Evolutionary conservation across 2,888 invertebrate genomes (phyloP).

Genomic region (Noctua comes): DNA sequence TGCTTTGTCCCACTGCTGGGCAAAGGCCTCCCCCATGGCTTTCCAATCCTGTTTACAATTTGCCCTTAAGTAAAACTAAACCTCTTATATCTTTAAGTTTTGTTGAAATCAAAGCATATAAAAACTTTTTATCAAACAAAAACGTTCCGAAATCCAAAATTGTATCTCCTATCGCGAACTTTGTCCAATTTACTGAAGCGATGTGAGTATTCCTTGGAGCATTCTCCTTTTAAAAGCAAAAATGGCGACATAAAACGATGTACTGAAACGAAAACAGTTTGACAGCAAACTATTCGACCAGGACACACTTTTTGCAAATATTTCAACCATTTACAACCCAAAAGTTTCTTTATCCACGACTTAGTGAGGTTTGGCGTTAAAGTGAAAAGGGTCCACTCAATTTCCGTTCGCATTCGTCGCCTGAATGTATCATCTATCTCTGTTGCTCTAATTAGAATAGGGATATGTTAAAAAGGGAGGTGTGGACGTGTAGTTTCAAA

Average conservation of each 20-base stretch:
- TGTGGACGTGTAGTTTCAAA: conserved; percentile 62
- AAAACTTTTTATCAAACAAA: conserved; percentile 2
- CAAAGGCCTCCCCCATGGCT: no score
- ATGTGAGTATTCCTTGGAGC: conserved; percentile 28
- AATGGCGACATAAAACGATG: conserved; percentile 25
- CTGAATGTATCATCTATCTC: conserved; percentile 64
- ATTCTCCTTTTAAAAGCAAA: conserved; percentile 34
- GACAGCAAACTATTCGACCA: conserved; percentile 25
- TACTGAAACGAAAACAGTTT: conserved; percentile 33
- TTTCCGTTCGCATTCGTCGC: conserved; percentile 74
- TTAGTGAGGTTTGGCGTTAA: conserved; percentile 60
- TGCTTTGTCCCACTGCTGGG: no score
- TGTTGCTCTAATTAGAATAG: conserved; percentile 59
- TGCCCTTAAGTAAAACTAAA: no score
- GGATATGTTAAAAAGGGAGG: conserved; percentile 51
- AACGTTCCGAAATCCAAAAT: conserved; percentile 14
- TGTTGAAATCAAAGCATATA: neutral
- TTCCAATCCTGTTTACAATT: no score
- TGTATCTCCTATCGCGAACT: conserved; percentile 28
- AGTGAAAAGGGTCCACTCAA: conserved; percentile 82
- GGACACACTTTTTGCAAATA: conserved; percentile 49
- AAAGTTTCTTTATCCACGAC: conserved; percentile 63
- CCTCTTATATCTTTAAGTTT: neutral
- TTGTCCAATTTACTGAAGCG: conserved; percentile 28
- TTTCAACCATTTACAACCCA: conserved; percentile 55